Evolutionary conservation across 2,888 invertebrate species (phyloP).

Genomic region (Camponotus fellah): DNA sequence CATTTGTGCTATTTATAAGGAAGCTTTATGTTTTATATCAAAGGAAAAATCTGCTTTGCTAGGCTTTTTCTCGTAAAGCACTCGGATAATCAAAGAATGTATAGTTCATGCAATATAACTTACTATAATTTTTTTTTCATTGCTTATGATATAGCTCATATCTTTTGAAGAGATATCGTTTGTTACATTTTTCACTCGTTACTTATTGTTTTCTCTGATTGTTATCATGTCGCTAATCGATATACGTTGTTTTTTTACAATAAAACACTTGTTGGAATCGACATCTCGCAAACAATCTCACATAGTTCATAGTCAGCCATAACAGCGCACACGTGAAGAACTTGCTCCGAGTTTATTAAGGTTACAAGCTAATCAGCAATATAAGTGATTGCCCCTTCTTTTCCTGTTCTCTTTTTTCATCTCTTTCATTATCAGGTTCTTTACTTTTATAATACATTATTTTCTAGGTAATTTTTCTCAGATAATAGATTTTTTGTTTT

Average conservation of each 20-base stretch:
- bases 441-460: not conserved
- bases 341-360: slow-evolving; percentile 28
- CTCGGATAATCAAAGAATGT: not conserved
- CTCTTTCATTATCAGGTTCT: not conserved
- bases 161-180: not conserved
- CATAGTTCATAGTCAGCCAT: not conserved
- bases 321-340: not conserved
- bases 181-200: not conserved
- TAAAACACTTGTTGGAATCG: slow-evolving; percentile 19
- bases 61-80: not conserved
- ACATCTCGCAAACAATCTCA: slow-evolving; percentile 14
- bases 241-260: not conserved
- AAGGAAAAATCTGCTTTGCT: not conserved
- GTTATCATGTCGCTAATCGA: slow-evolving; percentile 24
- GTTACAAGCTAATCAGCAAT: slow-evolving; percentile 26
- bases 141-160: not conserved
- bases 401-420: not conserved
- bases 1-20: not conserved
- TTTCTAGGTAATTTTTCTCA: not conserved
- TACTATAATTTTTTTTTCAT: not conserved
- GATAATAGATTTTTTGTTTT: not conserved
- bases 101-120: not conserved
- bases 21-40: not conserved
- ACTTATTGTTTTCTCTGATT: slow-evolving; percentile 21
- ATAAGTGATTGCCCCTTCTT: not conserved